These are phyloP conservation scores for Remorina albescens DNA, from an alignment of 2,797 vertebrate genomes.

Conservation along the genomic window DNA sequence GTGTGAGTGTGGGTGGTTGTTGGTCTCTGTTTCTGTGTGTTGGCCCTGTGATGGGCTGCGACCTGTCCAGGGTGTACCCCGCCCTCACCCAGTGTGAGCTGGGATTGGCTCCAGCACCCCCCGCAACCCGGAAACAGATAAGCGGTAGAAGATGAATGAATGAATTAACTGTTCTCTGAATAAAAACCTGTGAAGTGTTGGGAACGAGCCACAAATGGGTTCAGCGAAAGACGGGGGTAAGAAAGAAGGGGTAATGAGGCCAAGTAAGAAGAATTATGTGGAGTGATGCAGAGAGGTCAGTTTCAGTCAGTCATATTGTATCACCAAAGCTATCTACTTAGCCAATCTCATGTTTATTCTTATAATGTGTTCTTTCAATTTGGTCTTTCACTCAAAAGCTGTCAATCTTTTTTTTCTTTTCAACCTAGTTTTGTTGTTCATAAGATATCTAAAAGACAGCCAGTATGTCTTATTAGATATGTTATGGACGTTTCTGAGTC, in stretches of 20 bases:
- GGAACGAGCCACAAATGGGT: constrained; percentile 62
- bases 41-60: too few species aligned
- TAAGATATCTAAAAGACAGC: too few species aligned
- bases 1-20: too few species aligned
- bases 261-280: constrained; percentile 1
- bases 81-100: too few species aligned
- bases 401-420: too few species aligned
- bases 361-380: background rate
- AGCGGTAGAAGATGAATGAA: too few species aligned
- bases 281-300: constrained; percentile 6
- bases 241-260: background rate
- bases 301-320: background rate
- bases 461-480: constrained; percentile 7
- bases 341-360: background rate
- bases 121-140: too few species aligned
- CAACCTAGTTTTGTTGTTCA: too few species aligned
- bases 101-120: too few species aligned
- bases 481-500: background rate
- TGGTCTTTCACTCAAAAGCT: background rate
- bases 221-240: background rate
- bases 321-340: background rate
- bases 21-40: too few species aligned
- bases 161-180: too few species aligned
- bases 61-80: too few species aligned
- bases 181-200: constrained; percentile 59